Conservation (phyloP, 2,797 vertebrate species). For the Sandelia bainsii region DNA sequence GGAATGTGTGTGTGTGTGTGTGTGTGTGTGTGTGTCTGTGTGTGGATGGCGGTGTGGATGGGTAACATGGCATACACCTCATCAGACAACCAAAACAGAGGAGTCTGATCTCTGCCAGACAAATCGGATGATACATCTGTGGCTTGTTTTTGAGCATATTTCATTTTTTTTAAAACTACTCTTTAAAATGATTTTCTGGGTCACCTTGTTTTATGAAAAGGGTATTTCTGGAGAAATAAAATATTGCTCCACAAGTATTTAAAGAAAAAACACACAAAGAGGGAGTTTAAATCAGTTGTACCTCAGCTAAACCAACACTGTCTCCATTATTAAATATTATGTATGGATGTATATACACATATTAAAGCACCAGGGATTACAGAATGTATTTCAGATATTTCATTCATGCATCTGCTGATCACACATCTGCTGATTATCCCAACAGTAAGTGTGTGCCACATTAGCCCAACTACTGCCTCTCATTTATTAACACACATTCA, state of each 20-base stretch:
- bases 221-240: not conserved
- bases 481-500: too few relatives aligned
- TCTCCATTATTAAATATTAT: constrained; percentile 12
- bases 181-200: constrained; percentile 17
- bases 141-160: constrained; percentile 28
- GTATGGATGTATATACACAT: not conserved
- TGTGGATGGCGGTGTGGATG: constrained; percentile 19
- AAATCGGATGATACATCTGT: constrained; percentile 43
- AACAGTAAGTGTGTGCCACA: constrained; percentile 40
- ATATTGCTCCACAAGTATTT: not conserved
- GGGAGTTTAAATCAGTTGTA: not conserved
- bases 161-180: not conserved
- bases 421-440: constrained; percentile 63
- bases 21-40: constrained; percentile 11
- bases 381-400: constrained; percentile 70
- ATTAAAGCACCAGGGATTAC: constrained; percentile 8
- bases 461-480: too few relatives aligned
- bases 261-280: not conserved
- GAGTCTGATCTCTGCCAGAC: constrained; percentile 43
- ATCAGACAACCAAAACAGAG: constrained; percentile 39
- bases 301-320: constrained; percentile 2
- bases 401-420: constrained; percentile 67
- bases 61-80: constrained; percentile 25
- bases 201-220: constrained; percentile 5
- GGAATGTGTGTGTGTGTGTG: not conserved